These are phyloP conservation scores for Leucophora obtusa DNA, from an alignment of 2,888 invertebrate genomes.

Conservation along the genomic window DNA sequence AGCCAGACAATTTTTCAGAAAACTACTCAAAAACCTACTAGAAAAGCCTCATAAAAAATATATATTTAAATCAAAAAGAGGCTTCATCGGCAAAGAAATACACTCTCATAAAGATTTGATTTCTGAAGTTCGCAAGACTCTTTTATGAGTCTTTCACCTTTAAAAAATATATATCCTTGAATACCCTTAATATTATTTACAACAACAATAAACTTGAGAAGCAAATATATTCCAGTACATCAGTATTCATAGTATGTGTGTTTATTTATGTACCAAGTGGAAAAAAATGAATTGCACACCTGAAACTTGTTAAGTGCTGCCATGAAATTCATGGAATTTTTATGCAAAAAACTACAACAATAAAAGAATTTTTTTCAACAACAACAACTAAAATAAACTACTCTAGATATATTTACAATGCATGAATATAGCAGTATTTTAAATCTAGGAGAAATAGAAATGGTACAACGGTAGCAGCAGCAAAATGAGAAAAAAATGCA, in stretches of 20 bases:
- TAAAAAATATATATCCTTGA: too few species aligned
- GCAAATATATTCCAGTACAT: background rate
- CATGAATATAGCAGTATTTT: slow-evolving; percentile 36
- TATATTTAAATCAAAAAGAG: too few species aligned
- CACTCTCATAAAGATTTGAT: too few species aligned
- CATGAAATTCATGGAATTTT: slow-evolving; percentile 71
- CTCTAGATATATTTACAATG: slow-evolving; percentile 30
- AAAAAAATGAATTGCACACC: slow-evolving; percentile 54
- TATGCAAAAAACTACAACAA: slow-evolving; percentile 66
- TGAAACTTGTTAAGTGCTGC: slow-evolving; percentile 69
- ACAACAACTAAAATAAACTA: slow-evolving; percentile 53
- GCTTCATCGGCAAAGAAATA: too few species aligned
- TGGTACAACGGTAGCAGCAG: background rate
- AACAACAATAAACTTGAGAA: slow-evolving; percentile 38
- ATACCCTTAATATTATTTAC: background rate
- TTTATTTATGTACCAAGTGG: background rate
- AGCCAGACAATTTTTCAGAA: too few species aligned
- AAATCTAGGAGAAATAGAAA: slow-evolving; percentile 7
- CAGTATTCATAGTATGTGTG: background rate
- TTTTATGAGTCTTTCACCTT: too few species aligned
- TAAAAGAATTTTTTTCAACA: slow-evolving; percentile 42
- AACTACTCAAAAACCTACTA: too few species aligned
- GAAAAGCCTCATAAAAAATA: too few species aligned
- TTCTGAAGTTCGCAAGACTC: too few species aligned
- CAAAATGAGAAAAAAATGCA: slow-evolving; percentile 10